Evolutionary conservation across 2,113 vertebrate species (phyloP), one percentile per base, ranked within the genome.

Genomic region (Chionomys nivalis): DNA sequence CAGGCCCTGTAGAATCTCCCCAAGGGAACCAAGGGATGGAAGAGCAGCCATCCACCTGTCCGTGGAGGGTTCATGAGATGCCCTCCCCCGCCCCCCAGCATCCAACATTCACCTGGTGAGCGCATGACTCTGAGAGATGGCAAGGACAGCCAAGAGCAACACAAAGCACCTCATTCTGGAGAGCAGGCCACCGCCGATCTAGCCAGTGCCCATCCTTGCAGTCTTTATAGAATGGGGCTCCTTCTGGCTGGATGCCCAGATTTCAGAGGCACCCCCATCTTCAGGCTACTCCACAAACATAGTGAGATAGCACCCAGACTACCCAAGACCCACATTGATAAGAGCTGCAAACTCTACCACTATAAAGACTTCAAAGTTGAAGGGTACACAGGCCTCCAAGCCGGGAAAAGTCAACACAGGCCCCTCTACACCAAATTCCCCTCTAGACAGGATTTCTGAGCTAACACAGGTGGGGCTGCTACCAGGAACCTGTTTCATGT

Each of bases 151-250:
- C 0, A 98, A 96, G 1, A 99, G 96, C 73, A 98, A 79, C 21
- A 98, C 36, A 0, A 98, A 97, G 95, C 88, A 42, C 98, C 94
- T 98, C 99, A 99, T 99, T 5, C 7, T 98, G 92, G 79, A 47
- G 1, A 4, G 0, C 6, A 0, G 36, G 39, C 36, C 7, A 13
- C 11, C 21, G 0, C 95, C 23, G 3, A 42, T 61, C 9, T 5
- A n/a, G 21, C 68, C 52, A 17, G 77, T 0, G 8, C 24, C 86
- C 61, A 7, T 33, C 0, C 0, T 12, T 0, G 3, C 0, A 6
- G 36, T 36, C 93, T 98, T 98, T 98, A 98, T 97, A 97, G 94
- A 12, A 36, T 1, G 8, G 8, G 11, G 61, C 5, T 49, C 81
- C 93, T 31, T 10, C 90, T 36, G 81, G 49, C 3, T 65, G 7